A percentile compares a stretch with the other conserved stretches of the same genome.
These are phyloP conservation scores for Paramuricea clavata DNA, from an alignment of 92 coral and sea anemone species.

Conservation along the genomic window DNA sequence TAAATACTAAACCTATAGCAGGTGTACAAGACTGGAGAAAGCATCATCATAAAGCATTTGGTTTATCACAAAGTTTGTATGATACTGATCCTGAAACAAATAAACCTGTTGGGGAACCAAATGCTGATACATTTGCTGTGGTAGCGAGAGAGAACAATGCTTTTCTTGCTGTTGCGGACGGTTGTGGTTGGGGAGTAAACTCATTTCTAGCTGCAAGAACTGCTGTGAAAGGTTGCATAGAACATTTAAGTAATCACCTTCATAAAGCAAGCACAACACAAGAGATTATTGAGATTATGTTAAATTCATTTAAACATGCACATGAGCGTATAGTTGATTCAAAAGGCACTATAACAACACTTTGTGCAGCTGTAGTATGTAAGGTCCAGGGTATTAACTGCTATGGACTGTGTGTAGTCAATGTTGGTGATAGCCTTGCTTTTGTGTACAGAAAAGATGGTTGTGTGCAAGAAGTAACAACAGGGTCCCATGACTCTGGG, in stretches of 20 bases:
- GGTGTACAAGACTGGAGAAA: slow-evolving; percentile 80
- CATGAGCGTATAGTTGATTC: slow-evolving; percentile 80
- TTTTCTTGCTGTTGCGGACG: slow-evolving; percentile 92
- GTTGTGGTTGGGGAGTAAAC: slow-evolving; percentile 98
- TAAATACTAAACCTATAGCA: slow-evolving; percentile 41
- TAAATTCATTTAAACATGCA: slow-evolving; percentile 82
- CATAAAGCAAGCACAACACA: slow-evolving; percentile 79
- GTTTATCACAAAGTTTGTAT: slow-evolving; percentile 87
- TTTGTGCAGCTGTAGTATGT: slow-evolving; percentile 91
- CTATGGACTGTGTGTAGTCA: slow-evolving; percentile 92
- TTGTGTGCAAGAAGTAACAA: slow-evolving; percentile 84
- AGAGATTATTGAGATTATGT: slow-evolving; percentile 73
- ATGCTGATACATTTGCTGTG: slow-evolving; percentile 93
- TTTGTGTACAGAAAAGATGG: slow-evolving; percentile 80
- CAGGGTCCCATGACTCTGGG: slow-evolving; percentile 87
- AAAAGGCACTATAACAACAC: slow-evolving; percentile 91
- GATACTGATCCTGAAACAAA: slow-evolving; percentile 83
- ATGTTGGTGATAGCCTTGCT: slow-evolving; percentile 95
- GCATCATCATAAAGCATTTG: slow-evolving; percentile 81
- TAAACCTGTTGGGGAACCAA: slow-evolving; percentile 83
- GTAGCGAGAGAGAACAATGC: slow-evolving; percentile 92
- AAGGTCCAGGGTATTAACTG: slow-evolving; percentile 77
- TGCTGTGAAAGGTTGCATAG: slow-evolving; percentile 89
- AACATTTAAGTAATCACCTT: slow-evolving; percentile 78
- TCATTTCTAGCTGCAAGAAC: slow-evolving; percentile 97